Conservation (phyloP, 2,888 invertebrate species). For the Helleia helle region DNA sequence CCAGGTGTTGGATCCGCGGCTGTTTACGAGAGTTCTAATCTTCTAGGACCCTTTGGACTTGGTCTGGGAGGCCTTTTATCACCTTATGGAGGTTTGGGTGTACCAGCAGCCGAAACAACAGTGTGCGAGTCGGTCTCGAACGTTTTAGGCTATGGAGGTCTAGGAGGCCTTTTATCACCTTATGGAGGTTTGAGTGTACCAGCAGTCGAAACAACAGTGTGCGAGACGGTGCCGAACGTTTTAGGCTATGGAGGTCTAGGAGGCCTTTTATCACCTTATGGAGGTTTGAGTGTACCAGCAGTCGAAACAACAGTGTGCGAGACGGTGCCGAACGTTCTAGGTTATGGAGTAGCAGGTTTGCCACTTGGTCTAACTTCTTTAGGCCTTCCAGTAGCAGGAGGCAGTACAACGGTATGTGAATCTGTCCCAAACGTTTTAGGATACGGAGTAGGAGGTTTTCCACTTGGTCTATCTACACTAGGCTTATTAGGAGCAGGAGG, state of each 20-base stretch:
- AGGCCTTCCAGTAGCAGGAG: background rate
- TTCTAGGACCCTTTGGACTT: too few relatives aligned
- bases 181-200: background rate
- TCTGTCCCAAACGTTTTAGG: conserved; percentile 22
- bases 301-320: too few relatives aligned
- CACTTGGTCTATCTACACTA: background rate
- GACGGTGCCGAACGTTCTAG: too few relatives aligned
- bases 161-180: background rate
- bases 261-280: background rate
- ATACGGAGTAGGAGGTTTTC: background rate
- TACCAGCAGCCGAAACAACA: too few relatives aligned
- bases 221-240: too few relatives aligned
- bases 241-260: too few relatives aligned
- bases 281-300: too few relatives aligned
- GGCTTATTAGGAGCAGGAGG: background rate
- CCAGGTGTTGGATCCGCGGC: too few relatives aligned
- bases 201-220: too few relatives aligned
- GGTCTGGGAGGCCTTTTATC: background rate
- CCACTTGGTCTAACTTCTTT: background rate
- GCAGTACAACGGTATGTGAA: conserved; percentile 30
- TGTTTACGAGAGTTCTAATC: too few relatives aligned
- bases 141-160: too few relatives aligned
- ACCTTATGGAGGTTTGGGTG: background rate
- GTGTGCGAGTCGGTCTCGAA: too few relatives aligned
- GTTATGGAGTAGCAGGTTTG: background rate